Evolutionary conservation across 2,797 vertebrate species (phyloP).

Genomic region (Podarcis lilfordi): DNA sequence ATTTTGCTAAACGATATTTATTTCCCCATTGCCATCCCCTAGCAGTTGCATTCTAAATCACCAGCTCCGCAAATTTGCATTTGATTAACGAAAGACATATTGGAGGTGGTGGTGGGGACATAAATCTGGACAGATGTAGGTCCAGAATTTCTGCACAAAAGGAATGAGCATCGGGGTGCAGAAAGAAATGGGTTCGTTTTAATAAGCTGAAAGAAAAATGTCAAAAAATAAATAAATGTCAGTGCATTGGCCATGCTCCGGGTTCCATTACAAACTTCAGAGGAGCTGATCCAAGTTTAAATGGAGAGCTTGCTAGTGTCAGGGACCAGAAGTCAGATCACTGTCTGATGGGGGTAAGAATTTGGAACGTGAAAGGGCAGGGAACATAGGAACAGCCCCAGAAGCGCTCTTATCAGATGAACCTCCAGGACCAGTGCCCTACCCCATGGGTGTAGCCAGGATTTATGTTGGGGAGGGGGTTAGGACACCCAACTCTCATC

Average conservation of each 20-base stretch:
- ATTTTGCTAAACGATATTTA: constrained; percentile 28
- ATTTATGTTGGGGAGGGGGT: no score
- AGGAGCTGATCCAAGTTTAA: constrained; percentile 19
- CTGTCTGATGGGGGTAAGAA: no score
- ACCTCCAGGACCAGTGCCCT: no score
- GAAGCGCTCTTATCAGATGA: no score
- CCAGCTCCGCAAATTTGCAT: constrained; percentile 46
- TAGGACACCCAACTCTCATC: no score
- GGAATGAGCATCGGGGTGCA: not conserved
- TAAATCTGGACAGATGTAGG: constrained; percentile 47
- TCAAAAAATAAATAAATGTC: not conserved
- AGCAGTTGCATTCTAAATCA: constrained; percentile 40
- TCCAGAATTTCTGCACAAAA: constrained; percentile 33
- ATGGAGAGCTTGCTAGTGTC: not conserved
- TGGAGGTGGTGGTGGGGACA: not conserved
- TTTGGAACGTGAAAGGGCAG: no score
- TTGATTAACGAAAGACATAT: constrained; percentile 44
- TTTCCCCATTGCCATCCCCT: constrained; percentile 35
- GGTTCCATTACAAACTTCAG: not conserved
- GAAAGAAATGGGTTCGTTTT: constrained; percentile 39
- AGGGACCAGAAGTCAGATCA: no score
- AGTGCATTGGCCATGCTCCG: not conserved
- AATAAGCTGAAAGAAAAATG: constrained; percentile 13
- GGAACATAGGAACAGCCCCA: no score
- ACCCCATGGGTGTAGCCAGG: no score